Evolutionary conservation across 37 sponge, comb jelly and placozoan genomes (phyloP).

Genomic region (Beroe ovata): DNA sequence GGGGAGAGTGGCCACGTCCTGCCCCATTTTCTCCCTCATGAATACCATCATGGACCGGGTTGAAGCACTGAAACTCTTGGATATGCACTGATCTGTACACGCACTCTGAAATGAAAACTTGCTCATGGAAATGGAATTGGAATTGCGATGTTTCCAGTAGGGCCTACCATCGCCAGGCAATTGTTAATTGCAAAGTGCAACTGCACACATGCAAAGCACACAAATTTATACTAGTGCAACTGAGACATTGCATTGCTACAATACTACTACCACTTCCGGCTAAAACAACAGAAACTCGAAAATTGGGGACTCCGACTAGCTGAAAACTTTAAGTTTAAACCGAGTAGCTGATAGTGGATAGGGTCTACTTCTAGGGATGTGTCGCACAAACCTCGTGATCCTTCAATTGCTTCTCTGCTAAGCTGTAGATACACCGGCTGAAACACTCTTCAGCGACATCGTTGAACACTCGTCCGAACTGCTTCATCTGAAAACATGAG

Average conservation of each 20-base stretch:
- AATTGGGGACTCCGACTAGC: too few relatives aligned
- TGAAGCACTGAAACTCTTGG: slow-evolving; percentile 28
- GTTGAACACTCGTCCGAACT: slow-evolving; percentile 53
- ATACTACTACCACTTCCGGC: too few relatives aligned
- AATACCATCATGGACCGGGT: slow-evolving; percentile 26
- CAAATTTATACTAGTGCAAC: too few relatives aligned
- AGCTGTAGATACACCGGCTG: not conserved
- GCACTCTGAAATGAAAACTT: slow-evolving; percentile 11
- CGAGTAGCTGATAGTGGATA: too few relatives aligned
- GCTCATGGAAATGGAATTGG: too few relatives aligned
- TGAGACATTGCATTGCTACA: too few relatives aligned
- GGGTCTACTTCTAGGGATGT: too few relatives aligned
- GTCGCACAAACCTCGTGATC: slow-evolving; percentile 26
- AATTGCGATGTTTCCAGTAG: not conserved
- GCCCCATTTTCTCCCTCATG: slow-evolving; percentile 60
- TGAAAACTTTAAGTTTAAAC: too few relatives aligned
- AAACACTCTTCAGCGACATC: slow-evolving; percentile 24
- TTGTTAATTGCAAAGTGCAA: too few relatives aligned
- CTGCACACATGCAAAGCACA: too few relatives aligned
- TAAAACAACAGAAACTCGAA: too few relatives aligned
- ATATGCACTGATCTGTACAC: slow-evolving; percentile 10
- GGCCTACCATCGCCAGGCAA: too few relatives aligned
- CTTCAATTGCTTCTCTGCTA: not conserved
- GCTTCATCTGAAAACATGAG: slow-evolving; percentile 35
- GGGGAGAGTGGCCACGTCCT: not conserved